Base-by-base conservation (phyloP, 2,888 invertebrate genomes). In the Eupithecia tripunctaria region DNA sequence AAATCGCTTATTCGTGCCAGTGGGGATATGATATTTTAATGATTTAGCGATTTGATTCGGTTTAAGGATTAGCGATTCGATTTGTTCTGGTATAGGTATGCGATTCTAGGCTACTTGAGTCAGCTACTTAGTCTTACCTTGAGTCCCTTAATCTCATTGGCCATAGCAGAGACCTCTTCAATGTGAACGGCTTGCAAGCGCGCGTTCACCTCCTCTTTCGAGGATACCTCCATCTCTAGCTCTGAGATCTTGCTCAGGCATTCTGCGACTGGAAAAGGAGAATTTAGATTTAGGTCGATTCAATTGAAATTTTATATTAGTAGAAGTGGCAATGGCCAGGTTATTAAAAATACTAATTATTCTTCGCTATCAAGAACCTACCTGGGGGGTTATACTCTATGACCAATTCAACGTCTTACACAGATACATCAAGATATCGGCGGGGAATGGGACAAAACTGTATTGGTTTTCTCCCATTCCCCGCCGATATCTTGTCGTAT, bases 211-310 rank as follows among this genome's bases (percentile, higher is more conserved):
- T 95, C 92, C 80, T 95, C 95, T 79, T 93, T 95, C 66, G 94
- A 90, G 65, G 94, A 89, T 79, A 95, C 90, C 83, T 95, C 95
- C 81, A 91, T 91, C 86, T 95, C 95, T 82, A 95, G 92, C 86
- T 95, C 95, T 80, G 94, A 92, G 85, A 95, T 95, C 90, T 94
- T 94, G 89, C 91, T 90, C 86, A 95, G 86, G 89, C 94, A 95
- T 88, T 95, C 94, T 86, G 95, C 95, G 86, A 95, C 96, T 96
- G 85, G 0, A 89, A 89, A 14, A 65, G 66, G 6, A 66, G 1
- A 72, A 29, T 18, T 2, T 47, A 43, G 18, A 43, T 43, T 7
- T 43, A 43, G 0, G 43, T 43, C 1, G 7, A 43, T n/a, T n/a
- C n/a, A 7, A 8, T 10, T 56, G 8, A 56, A 56, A 56, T 56